Base-by-base conservation (phyloP, 1,140 invertebrate genomes). In the Carposina sasakii region DNA sequence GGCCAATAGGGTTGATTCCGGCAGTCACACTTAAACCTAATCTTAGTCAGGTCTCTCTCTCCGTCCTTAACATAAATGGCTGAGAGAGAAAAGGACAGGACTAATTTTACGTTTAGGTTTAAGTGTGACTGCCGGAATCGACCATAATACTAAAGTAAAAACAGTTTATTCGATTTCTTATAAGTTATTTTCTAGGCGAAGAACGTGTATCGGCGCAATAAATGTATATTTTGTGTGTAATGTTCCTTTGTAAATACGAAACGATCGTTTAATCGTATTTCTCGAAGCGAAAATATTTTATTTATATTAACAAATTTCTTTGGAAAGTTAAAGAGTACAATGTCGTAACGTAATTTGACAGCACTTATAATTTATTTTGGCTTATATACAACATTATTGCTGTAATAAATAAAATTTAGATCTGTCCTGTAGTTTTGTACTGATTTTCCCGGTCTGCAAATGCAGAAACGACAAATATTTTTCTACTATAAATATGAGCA, bases 211-310 rank as follows among this genome's bases (percentile, higher is more conserved):
- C 56, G 50, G 36, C 57, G 70, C 71, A 77, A 73, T 70, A 71
- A 70, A 44, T 60, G 60, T 74, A 70, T 69, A 66, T 56, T 60
- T 62, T 72, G 54, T 51, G 13, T 51, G 33, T 55, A n/a, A 62
- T 71, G 57, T 78, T 78, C 52, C 58, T 76, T 78, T 74, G 71
- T 74, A 77, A 67, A 77, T 77, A 74, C n/a, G 59, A 43, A 48
- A 48, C 48, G 41, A 48, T 54, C 36, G 24, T 33, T 50, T 52
- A 42, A 49, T 57, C 56, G 50, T 59, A 56, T 48, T 55, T 56
- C 36, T 59, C n/a, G n/a, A n/a, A n/a, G n/a, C 48, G 48, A 48
- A 56, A 44, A 23, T 58, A 53, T n/a, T 22, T 39, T 20, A 39
- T 39, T 9, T 20, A 39, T 39, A 21, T 4, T 8, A 10, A 15